phyloP scores from a whole-genome alignment of 2,888 invertebrate species.

The Bimastos eiseni region DNA sequence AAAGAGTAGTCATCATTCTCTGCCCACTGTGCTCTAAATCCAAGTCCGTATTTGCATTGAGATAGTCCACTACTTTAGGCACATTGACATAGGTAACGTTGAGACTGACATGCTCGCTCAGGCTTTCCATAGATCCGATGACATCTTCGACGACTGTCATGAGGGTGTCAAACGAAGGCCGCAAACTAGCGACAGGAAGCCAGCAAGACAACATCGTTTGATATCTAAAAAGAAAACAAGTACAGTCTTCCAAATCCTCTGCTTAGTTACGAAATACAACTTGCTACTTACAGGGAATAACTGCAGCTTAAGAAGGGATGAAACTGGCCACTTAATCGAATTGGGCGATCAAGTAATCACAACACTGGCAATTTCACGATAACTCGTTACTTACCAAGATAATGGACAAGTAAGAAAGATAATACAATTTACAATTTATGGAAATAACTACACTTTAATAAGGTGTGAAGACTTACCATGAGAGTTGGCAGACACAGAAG shows the following conservation, averaged over 20 bases:
- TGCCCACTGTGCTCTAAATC: neutral
- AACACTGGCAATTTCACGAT: too few species aligned
- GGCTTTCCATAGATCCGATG: conserved; percentile 22
- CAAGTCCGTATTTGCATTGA: neutral
- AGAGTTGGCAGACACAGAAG: too few species aligned
- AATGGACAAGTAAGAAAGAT: neutral
- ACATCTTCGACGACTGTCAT: conserved; percentile 35
- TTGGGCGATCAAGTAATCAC: too few species aligned
- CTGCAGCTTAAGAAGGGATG: neutral
- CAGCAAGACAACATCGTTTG: conserved; percentile 22
- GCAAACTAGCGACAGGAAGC: conserved; percentile 20
- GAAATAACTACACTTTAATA: too few species aligned
- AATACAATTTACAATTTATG: neutral
- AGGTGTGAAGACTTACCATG: too few species aligned
- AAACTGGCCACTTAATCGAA: neutral
- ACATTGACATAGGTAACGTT: neutral
- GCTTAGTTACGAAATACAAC: neutral
- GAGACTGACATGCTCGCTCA: neutral
- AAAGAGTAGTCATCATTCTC: neutral
- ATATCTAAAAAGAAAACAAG: neutral
- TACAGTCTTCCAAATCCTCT: neutral
- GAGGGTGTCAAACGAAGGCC: conserved; percentile 30
- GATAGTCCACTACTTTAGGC: conserved; percentile 1
- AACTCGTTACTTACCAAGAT: too few species aligned
- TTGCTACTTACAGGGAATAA: neutral